These are phyloP conservation scores for Alethe diademata DNA, from an alignment of 2,113 vertebrate species.

Conservation along the genomic window DNA sequence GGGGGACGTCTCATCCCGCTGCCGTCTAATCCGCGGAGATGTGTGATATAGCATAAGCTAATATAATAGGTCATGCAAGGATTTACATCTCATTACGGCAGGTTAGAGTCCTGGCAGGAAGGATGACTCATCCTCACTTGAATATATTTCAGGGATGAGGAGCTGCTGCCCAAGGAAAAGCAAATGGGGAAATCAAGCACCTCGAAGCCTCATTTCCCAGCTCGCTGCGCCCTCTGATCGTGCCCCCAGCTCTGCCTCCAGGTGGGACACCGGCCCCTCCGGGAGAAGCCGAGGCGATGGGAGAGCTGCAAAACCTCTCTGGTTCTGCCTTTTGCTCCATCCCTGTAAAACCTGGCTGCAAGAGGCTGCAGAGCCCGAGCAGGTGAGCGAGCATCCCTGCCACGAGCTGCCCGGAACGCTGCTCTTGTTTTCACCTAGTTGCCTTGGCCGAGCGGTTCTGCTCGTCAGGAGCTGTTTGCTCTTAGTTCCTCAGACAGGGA, in stretches of 20 bases:
- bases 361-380: background rate
- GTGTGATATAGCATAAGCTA: slow-evolving; percentile 66
- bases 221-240: background rate
- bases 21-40: slow-evolving; percentile 38
- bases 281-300: background rate
- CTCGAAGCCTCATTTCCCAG: background rate
- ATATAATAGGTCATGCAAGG: slow-evolving; percentile 68
- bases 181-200: background rate
- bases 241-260: background rate
- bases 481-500: background rate
- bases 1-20: background rate
- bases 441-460: background rate
- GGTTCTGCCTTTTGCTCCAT: background rate
- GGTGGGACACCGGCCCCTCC: background rate
- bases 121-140: slow-evolving; percentile 50
- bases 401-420: accelerated
- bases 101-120: slow-evolving; percentile 45
- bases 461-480: background rate
- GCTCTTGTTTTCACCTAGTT: background rate
- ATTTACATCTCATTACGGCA: slow-evolving; percentile 69
- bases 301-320: background rate
- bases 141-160: slow-evolving; percentile 34
- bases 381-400: background rate
- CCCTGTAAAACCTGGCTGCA: background rate
- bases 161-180: background rate